These are phyloP conservation scores for Jaculus jaculus DNA, from an alignment of 2,113 vertebrate genomes.

Conservation along the genomic window DNA sequence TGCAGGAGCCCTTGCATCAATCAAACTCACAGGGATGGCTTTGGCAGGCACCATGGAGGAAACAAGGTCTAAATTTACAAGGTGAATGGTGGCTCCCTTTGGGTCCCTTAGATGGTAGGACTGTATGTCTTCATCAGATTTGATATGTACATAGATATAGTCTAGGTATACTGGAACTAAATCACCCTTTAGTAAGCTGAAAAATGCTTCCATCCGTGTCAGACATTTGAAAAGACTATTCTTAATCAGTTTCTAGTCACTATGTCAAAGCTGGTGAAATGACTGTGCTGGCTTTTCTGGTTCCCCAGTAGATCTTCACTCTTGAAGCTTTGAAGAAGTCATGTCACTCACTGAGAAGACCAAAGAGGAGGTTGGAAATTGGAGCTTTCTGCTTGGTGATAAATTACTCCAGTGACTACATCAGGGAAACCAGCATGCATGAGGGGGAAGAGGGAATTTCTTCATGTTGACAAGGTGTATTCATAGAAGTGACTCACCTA, in stretches of 20 bases:
- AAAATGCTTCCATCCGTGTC: not conserved
- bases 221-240: not conserved
- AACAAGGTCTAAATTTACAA: not conserved
- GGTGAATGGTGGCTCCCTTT: not conserved
- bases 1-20: not conserved
- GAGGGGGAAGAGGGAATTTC: accelerated
- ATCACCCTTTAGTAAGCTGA: not conserved
- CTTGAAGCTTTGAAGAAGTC: not conserved
- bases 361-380: not conserved
- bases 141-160: not conserved
- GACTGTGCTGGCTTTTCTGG: not conserved
- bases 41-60: not conserved
- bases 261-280: not conserved
- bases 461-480: not conserved
- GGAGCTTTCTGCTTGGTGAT: not conserved
- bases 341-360: not conserved
- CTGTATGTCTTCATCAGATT: not conserved
- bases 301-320: not conserved
- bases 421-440: not conserved
- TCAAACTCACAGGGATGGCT: not conserved
- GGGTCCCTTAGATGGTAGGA: not conserved
- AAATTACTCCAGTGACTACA: not conserved
- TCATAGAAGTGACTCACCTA: not conserved
- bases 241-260: not conserved
- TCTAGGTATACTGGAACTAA: not conserved